Conservation (phyloP, 2,888 invertebrate genomes). For the Osedax fenrisi region DNA sequence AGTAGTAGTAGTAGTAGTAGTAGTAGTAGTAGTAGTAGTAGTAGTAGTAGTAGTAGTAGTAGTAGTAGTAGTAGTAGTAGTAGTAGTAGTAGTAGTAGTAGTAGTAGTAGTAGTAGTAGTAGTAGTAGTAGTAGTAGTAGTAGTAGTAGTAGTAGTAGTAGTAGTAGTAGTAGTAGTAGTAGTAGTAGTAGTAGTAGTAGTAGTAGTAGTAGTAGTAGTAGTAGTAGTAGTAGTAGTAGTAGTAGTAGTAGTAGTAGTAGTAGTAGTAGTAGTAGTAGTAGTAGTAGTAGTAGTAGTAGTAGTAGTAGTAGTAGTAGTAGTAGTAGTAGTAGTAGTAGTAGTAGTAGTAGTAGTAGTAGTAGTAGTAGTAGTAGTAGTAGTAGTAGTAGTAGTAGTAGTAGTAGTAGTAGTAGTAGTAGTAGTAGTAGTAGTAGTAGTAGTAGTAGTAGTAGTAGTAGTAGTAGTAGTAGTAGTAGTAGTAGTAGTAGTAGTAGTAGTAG, state of each 20-base stretch:
- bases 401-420: conserved; percentile 9
- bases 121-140: conserved; percentile 17
- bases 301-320: conserved; percentile 8
- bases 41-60: conserved; percentile 17
- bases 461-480: conserved; percentile 9
- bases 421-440: conserved; percentile 17
- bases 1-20: conserved; percentile 8
- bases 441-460: conserved; percentile 9
- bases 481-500: conserved; percentile 11
- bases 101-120: conserved; percentile 9
- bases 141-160: conserved; percentile 9
- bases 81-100: conserved; percentile 9
- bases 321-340: conserved; percentile 5
- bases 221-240: conserved; percentile 4
- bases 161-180: conserved; percentile 9
- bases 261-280: conserved; percentile 14
- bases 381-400: conserved; percentile 9
- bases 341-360: conserved; percentile 17
- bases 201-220: conserved; percentile 17
- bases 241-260: conserved; percentile 9
- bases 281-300: conserved; percentile 15
- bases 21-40: conserved; percentile 5
- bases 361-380: conserved; percentile 12
- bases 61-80: conserved; percentile 12
- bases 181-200: conserved; percentile 11